Evolutionary conservation across 2,113 vertebrate species (phyloP), one percentile per base, ranked within the genome.

Genomic region (Silurus glanis): DNA sequence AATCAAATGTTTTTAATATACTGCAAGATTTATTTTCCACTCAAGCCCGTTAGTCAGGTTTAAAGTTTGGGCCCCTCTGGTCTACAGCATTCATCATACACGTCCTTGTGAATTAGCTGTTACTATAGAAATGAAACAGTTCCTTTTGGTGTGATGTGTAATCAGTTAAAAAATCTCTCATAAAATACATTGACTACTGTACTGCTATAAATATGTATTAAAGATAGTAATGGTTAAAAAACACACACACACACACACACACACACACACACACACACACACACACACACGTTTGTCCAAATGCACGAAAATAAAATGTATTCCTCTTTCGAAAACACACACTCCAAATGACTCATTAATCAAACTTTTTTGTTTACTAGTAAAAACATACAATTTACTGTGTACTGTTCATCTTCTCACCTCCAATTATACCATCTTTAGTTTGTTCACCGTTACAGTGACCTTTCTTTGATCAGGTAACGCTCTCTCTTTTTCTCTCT

Each of bases 371-470:
- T 10, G 45, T 17, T 56, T 51, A 67, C 49, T 55, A 21, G 51
- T 64, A 69, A 81, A 62, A 61, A 55, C 79, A 51, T 53, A 23
- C 53, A 53, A 16, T 28, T 81, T 49, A 80, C 25, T 56, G 17
- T 19, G 47, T 47, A 23, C 28, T 14, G 72, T 69, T 64, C 53
- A 80, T 81, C 74, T 53, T 74, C 37, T 72, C 55, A 72, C 19
- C 53, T 71, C 28, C n/a, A 28, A 76, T 80, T 80, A 71, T 51
- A 67, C 76, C 19, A 25, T 47, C 13, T 80, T 69, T 47, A n/a
- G 76, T 80, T 69, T 85, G 66, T 69, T 80, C 53, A 23, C 59
- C 45, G 23, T 53, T 80, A 71, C 58, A 23, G 76, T 69, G 61
- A 85, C 76, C 75, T 69, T 69, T 58, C 28, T 71, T 56, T 56